Percentiles rank a stretch among this genome's conserved stretches.
These are phyloP conservation scores for Sapajus apella DNA, from an alignment of 2,113 vertebrate genomes.

Conservation along the genomic window DNA sequence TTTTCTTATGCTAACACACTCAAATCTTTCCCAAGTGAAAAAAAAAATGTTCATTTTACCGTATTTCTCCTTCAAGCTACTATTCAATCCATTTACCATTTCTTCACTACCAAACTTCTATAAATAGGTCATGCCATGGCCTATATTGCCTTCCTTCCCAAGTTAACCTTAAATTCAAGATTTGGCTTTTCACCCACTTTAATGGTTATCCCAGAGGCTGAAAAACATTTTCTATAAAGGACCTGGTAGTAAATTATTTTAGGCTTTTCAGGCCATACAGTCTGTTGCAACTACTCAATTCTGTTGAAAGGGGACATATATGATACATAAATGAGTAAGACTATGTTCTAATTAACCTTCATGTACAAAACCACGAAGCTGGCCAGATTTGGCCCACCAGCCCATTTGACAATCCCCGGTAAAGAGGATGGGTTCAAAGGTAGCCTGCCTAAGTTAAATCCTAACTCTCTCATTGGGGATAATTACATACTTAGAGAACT, in stretches of 20 bases:
- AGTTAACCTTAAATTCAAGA: neutral
- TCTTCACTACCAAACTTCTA: neutral
- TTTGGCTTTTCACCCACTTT: conserved; percentile 18
- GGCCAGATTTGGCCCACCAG: neutral
- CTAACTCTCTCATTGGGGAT: neutral
- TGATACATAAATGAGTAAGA: neutral
- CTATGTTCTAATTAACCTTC: neutral
- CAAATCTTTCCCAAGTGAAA: conserved; percentile 3
- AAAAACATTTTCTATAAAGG: conserved; percentile 2
- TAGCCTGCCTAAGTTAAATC: neutral
- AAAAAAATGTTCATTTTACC: neutral
- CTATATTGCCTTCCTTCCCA: neutral
- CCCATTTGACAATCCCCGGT: neutral
- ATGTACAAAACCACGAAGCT: neutral
- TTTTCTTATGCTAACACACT: neutral
- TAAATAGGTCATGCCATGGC: neutral
- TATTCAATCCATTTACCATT: neutral
- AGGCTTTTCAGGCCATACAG: neutral
- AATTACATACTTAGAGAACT: neutral
- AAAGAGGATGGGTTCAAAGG: neutral
- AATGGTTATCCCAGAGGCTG: neutral
- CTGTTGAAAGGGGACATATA: neutral
- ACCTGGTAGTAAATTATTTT: neutral
- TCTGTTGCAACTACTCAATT: neutral
- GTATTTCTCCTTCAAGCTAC: conserved; percentile 23